Evolutionary conservation across 2,797 vertebrate species (phyloP).

Genomic region (Scarus forsteni): DNA sequence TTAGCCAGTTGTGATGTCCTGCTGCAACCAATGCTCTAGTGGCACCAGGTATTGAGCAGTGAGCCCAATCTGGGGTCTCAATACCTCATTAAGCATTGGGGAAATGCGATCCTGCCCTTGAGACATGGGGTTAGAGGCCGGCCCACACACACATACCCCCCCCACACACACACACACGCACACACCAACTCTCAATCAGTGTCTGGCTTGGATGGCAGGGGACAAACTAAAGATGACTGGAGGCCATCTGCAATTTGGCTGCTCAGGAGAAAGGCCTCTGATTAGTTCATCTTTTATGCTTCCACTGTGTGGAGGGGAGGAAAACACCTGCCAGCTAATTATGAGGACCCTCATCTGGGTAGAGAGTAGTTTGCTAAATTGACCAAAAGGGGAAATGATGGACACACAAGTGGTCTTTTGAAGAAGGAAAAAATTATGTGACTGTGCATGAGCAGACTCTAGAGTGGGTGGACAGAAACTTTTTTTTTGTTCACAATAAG

Average conservation of each 20-base stretch:
- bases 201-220: slow-evolving; percentile 28
- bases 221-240: slow-evolving; percentile 45
- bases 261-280: slow-evolving; percentile 46
- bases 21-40: slow-evolving; percentile 55
- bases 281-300: slow-evolving; percentile 57
- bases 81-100: slow-evolving; percentile 75
- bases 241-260: slow-evolving; percentile 68
- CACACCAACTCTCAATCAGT: slow-evolving; percentile 58
- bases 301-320: slow-evolving; percentile 27
- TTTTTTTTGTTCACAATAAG: not conserved
- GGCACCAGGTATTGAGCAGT: slow-evolving; percentile 45
- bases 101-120: slow-evolving; percentile 73
- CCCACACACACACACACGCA: slow-evolving; percentile 6
- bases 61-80: slow-evolving; percentile 68
- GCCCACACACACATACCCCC: slow-evolving; percentile 12
- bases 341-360: slow-evolving; percentile 62
- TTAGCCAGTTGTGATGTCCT: slow-evolving; percentile 56
- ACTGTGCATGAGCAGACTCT: not conserved
- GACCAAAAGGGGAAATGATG: slow-evolving; percentile 29
- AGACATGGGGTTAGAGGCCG: slow-evolving; percentile 47
- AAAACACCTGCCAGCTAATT: slow-evolving; percentile 70
- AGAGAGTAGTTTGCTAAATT: slow-evolving; percentile 40
- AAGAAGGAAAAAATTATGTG: not conserved
- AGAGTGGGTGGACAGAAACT: not conserved
- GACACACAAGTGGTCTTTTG: not conserved